Evolutionary conservation across 2,797 vertebrate species (phyloP).

Genomic region (Enteromius radiatus): DNA sequence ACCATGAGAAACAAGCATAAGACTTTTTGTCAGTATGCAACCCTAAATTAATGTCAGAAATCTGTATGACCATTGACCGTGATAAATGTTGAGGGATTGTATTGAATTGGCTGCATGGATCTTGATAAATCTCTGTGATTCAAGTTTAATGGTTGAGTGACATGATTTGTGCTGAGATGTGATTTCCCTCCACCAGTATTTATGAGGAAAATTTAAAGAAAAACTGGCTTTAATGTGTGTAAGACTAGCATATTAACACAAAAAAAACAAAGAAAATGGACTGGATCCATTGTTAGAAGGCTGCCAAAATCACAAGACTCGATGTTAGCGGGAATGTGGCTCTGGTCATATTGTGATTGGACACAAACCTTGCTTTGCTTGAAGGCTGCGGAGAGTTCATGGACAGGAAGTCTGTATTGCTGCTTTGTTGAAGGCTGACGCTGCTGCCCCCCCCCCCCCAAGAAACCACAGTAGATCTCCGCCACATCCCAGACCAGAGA

Average conservation of each 20-base stretch:
- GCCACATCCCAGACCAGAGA: slow-evolving; percentile 38
- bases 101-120: slow-evolving; percentile 14
- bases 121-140: slow-evolving; percentile 22
- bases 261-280: slow-evolving; percentile 43
- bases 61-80: neutral
- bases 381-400: slow-evolving; percentile 58
- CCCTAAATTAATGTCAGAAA: slow-evolving; percentile 26
- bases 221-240: slow-evolving; percentile 41
- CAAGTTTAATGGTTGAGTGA: slow-evolving; percentile 35
- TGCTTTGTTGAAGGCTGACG: slow-evolving; percentile 61
- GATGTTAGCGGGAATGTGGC: slow-evolving; percentile 48
- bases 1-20: slow-evolving; percentile 46
- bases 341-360: slow-evolving; percentile 61
- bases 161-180: slow-evolving; percentile 6
- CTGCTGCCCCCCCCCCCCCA: slow-evolving; percentile 50
- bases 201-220: slow-evolving; percentile 37
- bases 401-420: slow-evolving; percentile 62
- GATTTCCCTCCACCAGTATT: slow-evolving; percentile 21
- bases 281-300: slow-evolving; percentile 48
- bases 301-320: slow-evolving; percentile 53
- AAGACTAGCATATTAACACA: slow-evolving; percentile 11
- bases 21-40: slow-evolving; percentile 21
- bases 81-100: slow-evolving; percentile 1
- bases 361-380: slow-evolving; percentile 57
- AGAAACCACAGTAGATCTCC: slow-evolving; percentile 54